These are phyloP conservation scores for Temnothorax rugatulus DNA, from an alignment of 2,888 invertebrate species.

Conservation along the genomic window DNA sequence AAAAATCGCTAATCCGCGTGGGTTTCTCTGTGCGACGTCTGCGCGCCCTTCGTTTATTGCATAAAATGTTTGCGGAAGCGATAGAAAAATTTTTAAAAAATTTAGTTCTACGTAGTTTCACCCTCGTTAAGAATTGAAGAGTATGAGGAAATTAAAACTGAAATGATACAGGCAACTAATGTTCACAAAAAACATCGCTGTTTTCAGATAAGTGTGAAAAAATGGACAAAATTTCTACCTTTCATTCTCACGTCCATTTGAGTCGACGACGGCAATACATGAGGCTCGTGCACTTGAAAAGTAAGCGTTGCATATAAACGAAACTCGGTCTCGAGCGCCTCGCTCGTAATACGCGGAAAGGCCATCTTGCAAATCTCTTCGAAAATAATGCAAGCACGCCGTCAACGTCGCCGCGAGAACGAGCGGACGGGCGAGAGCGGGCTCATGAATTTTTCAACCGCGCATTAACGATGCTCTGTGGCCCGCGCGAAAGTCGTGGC, in stretches of 20 bases:
- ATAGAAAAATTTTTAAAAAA: not conserved
- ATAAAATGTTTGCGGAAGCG: not conserved
- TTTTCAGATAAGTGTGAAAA: not conserved
- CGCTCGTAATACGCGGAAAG: conserved; percentile 20
- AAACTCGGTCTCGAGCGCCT: not conserved
- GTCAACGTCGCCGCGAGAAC: conserved; percentile 30
- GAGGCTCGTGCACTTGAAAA: conserved; percentile 12
- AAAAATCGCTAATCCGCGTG: not conserved
- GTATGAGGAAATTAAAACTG: not conserved
- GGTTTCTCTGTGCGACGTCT: not conserved
- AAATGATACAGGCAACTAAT: not conserved
- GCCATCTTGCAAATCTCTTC: conserved; percentile 38
- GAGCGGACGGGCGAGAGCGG: not conserved
- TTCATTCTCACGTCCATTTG: not conserved
- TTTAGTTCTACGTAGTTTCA: not conserved
- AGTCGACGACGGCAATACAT: not conserved
- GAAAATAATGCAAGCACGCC: conserved; percentile 31
- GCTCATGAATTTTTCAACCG: conserved; percentile 51
- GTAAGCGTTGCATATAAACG: conserved; percentile 19
- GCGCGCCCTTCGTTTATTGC: not conserved
- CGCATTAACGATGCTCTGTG: conserved; percentile 44
- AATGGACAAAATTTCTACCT: not conserved
- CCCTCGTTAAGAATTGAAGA: not conserved
- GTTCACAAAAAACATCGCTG: not conserved
- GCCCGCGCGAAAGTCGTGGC: conserved; percentile 17